These are phyloP conservation scores for Drosophila lacertosa DNA, from an alignment of 1,140 invertebrate species.

Conservation along the genomic window DNA sequence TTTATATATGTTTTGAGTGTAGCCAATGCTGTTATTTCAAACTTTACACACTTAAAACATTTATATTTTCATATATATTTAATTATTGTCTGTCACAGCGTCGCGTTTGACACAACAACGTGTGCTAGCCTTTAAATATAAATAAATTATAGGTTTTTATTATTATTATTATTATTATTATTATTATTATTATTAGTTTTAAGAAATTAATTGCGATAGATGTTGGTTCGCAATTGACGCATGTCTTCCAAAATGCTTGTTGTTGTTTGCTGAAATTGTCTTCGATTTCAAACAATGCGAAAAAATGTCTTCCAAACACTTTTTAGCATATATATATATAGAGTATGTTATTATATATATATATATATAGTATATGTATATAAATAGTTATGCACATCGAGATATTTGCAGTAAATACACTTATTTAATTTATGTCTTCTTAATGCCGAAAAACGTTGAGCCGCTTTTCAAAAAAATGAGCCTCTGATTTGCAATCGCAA, in stretches of 20 bases:
- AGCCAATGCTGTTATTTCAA: slow-evolving; percentile 39
- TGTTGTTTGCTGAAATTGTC: slow-evolving; percentile 61
- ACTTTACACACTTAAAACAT: slow-evolving; percentile 69
- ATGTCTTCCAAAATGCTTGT: slow-evolving; percentile 82
- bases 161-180: slow-evolving; percentile 25
- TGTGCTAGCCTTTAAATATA: slow-evolving; percentile 61
- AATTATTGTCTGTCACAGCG: slow-evolving; percentile 84
- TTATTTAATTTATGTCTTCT: slow-evolving; percentile 66
- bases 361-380: slow-evolving; percentile 26
- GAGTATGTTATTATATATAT: slow-evolving; percentile 23
- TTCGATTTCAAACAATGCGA: slow-evolving; percentile 67
- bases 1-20: slow-evolving; percentile 42
- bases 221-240: slow-evolving; percentile 56
- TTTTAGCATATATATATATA: slow-evolving; percentile 49
- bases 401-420: slow-evolving; percentile 62
- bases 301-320: slow-evolving; percentile 83
- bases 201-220: slow-evolving; percentile 46
- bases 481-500: slow-evolving; percentile 80
- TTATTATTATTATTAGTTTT: slow-evolving; percentile 47
- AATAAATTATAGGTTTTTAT: slow-evolving; percentile 34
- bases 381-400: slow-evolving; percentile 42
- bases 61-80: slow-evolving; percentile 54
- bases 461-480: slow-evolving; percentile 37
- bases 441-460: slow-evolving; percentile 26
- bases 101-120: slow-evolving; percentile 69